Evolutionary conservation across 2,797 vertebrate genomes (phyloP).

Genomic region (Hypotaenidia okinawae): DNA sequence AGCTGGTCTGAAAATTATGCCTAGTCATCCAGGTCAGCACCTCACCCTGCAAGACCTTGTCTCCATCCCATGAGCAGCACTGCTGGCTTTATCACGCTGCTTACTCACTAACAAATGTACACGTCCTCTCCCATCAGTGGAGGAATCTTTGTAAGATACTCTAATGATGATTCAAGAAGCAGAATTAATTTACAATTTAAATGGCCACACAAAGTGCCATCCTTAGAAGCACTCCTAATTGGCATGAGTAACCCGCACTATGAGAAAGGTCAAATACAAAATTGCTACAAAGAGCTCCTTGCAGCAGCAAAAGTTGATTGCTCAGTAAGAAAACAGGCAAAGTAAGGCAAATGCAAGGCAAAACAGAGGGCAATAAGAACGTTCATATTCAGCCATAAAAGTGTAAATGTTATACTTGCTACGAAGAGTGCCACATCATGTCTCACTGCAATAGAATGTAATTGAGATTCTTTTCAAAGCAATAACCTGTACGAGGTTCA

Average conservation of each 20-base stretch:
- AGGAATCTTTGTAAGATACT: not conserved
- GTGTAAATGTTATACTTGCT: not conserved
- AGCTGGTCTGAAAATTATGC: not conserved
- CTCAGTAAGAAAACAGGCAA: not conserved
- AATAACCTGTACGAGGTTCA: not conserved
- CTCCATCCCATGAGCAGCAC: not conserved
- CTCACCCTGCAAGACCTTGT: not conserved
- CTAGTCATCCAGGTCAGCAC: not conserved
- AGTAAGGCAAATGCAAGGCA: not conserved
- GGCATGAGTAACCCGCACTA: not conserved
- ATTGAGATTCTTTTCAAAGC: not conserved
- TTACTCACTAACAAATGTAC: not conserved
- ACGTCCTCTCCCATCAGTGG: not conserved
- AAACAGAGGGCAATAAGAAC: not conserved
- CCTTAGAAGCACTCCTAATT: not conserved
- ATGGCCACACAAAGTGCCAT: not conserved
- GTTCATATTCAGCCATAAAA: not conserved
- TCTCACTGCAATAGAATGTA: not conserved
- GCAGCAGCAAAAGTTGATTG: not conserved
- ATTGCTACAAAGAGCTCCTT: not conserved
- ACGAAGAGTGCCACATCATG: not conserved
- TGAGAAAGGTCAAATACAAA: constrained; percentile 1
- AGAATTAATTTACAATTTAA: constrained; percentile 30
- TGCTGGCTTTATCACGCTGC: not conserved
- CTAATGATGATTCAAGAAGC: not conserved